These are phyloP conservation scores for Rhimphoctona megacephalus DNA, from an alignment of 2,888 invertebrate genomes.

Conservation along the genomic window DNA sequence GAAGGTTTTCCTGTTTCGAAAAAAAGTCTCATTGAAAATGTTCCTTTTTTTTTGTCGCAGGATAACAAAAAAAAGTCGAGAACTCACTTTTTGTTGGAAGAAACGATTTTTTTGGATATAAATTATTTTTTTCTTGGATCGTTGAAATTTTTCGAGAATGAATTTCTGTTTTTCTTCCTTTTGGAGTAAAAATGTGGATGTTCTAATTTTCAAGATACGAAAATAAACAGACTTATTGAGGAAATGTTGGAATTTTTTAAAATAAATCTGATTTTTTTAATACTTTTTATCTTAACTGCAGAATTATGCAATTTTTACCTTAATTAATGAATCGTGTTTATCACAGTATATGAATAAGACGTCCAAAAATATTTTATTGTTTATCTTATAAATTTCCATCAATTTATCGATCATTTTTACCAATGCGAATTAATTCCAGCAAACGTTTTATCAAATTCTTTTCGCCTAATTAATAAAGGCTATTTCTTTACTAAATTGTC, in stretches of 20 bases:
- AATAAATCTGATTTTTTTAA: not conserved
- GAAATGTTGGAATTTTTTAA: not conserved
- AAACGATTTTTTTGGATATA: not conserved
- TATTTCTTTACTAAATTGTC: not conserved
- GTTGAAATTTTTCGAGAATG: not conserved
- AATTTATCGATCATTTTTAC: not conserved
- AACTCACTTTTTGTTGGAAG: constrained; percentile 3
- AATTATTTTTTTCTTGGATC: not conserved
- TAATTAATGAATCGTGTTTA: too few species aligned
- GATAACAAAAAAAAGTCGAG: constrained; percentile 4
- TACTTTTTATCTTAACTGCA: not conserved
- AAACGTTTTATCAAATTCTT: not conserved
- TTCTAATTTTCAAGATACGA: not conserved
- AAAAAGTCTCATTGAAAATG: constrained; percentile 22
- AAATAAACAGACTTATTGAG: not conserved
- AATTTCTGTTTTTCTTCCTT: not conserved
- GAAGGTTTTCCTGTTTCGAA: constrained; percentile 1
- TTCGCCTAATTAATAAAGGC: not conserved
- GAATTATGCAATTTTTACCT: not conserved
- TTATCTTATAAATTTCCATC: not conserved
- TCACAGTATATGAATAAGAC: not conserved
- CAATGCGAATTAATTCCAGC: not conserved
- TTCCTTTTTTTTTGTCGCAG: not conserved
- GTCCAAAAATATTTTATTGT: not conserved
- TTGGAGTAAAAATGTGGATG: not conserved